phyloP scores from a whole-genome alignment of 2,113 vertebrate species.

The Orthonyx spaldingii region DNA sequence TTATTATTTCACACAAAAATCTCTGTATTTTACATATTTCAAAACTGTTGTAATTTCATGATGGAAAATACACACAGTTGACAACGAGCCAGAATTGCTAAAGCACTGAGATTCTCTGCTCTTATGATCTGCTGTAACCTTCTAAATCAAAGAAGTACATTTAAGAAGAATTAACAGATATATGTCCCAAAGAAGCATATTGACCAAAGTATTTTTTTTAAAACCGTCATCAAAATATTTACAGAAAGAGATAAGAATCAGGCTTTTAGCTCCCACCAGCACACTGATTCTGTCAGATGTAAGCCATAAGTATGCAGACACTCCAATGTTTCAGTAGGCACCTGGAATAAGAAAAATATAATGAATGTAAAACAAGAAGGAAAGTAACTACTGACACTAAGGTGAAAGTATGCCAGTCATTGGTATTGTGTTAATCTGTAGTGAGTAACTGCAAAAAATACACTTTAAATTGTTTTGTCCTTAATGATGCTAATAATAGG shows the following conservation, averaged over 20 bases:
- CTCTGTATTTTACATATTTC: not conserved
- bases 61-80: not conserved
- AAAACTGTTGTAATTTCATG: not conserved
- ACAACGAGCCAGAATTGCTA: not conserved
- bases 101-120: not conserved
- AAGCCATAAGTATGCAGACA: not conserved
- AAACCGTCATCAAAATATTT: not conserved
- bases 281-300: not conserved
- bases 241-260: not conserved
- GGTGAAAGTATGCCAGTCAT: not conserved
- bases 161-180: not conserved
- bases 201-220: not conserved
- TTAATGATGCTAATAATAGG: not conserved
- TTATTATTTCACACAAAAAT: not conserved
- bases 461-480: not conserved
- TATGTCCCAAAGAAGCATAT: not conserved
- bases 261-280: not conserved
- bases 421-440: not conserved
- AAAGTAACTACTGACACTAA: not conserved
- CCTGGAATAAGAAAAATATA: not conserved
- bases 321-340: not conserved
- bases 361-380: not conserved
- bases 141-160: not conserved
- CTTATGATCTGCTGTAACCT: not conserved
- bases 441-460: not conserved